These are phyloP conservation scores for Gallinago jamesoni DNA, from an alignment of 2,113 vertebrate species.

Conservation along the genomic window DNA sequence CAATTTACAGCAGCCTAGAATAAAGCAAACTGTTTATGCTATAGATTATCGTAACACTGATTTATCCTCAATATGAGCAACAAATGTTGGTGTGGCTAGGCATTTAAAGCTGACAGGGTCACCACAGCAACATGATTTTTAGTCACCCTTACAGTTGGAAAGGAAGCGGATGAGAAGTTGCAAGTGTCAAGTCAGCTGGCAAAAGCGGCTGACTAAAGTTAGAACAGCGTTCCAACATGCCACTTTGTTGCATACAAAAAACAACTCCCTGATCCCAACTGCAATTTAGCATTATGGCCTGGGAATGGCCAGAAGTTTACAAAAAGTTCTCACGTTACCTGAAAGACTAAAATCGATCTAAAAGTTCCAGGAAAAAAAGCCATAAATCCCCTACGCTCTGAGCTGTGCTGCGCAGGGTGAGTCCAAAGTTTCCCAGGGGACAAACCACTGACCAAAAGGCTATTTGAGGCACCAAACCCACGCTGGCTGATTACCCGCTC, in stretches of 20 bases:
- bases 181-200: not conserved
- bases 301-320: not conserved
- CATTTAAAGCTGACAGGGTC: slow-evolving; percentile 50
- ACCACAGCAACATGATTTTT: slow-evolving; percentile 39
- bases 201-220: not conserved
- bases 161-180: slow-evolving; percentile 2
- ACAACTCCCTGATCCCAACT: not conserved
- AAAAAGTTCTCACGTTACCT: not conserved
- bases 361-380: not conserved
- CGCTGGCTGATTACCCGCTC: slow-evolving; percentile 3
- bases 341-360: not conserved
- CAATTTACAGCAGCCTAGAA: not conserved
- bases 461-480: not conserved
- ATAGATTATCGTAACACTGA: not conserved
- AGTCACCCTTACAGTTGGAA: slow-evolving; percentile 20
- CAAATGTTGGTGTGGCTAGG: not conserved
- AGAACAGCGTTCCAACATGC: not conserved
- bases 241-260: not conserved
- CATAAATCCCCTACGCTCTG: not conserved
- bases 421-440: not conserved
- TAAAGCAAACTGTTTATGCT: not conserved
- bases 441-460: not conserved
- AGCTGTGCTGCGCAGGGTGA: not conserved
- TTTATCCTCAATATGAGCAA: not conserved
- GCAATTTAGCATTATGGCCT: not conserved